A percentile compares a stretch with the other conserved stretches of the same genome.
Evolutionary conservation across 2,113 vertebrate species (phyloP).

Genomic region (Indicator maculatus): DNA sequence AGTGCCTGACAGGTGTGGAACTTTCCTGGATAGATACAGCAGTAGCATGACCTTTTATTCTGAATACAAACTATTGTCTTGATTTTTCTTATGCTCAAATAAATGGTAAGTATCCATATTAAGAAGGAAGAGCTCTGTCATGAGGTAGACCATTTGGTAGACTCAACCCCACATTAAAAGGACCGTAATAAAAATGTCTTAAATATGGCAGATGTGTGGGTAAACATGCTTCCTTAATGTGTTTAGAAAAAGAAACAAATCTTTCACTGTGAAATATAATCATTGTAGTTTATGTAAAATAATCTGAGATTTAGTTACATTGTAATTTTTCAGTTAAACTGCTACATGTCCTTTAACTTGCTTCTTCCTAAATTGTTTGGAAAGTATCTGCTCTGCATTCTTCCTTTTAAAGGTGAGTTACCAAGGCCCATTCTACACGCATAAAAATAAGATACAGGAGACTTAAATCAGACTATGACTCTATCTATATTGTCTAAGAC

Average conservation of each 20-base stretch:
- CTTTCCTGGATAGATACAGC: neutral
- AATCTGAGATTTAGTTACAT: neutral
- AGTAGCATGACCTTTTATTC: neutral
- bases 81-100: neutral
- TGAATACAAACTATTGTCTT: neutral
- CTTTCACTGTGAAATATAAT: neutral
- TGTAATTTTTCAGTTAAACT: neutral
- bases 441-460: neutral
- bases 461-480: neutral
- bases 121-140: neutral
- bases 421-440: neutral
- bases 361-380: accelerated
- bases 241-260: neutral
- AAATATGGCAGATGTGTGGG: neutral
- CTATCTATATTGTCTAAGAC: neutral
- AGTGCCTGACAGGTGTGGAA: neutral
- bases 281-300: neutral
- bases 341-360: neutral
- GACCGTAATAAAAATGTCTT: neutral
- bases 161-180: neutral
- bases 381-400: neutral
- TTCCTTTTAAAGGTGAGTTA: neutral
- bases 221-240: neutral
- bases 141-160: neutral
- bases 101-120: neutral